A percentile compares a stretch with the other conserved stretches of the same genome.
phyloP scores from a whole-genome alignment of 2,113 vertebrate species.

The Crotalus helleri region DNA sequence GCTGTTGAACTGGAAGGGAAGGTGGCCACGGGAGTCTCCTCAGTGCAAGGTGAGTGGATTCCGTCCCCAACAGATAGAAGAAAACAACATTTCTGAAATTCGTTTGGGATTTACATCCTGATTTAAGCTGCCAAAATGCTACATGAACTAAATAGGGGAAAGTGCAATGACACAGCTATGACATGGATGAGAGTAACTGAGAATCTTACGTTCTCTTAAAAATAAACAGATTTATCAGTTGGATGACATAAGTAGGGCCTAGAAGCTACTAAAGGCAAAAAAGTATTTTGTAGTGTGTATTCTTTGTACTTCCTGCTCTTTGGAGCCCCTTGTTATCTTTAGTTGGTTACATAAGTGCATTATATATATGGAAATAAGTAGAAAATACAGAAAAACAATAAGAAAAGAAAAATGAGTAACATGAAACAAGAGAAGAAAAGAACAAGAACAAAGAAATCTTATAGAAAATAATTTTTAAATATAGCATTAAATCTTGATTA shows the following conservation, averaged over 20 bases:
- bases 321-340: not conserved
- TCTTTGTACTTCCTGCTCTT: not conserved
- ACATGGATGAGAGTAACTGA: too few relatives aligned
- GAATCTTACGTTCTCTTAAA: not conserved
- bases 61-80: not conserved
- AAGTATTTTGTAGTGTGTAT: not conserved
- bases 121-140: not conserved
- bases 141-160: not conserved
- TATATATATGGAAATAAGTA: not conserved
- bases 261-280: not conserved
- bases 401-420: not conserved
- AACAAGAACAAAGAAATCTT: not conserved
- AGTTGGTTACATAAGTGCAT: not conserved
- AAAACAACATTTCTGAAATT: not conserved
- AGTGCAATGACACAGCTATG: not conserved
- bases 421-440: not conserved
- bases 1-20: conserved; percentile 60
- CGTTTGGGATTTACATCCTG: not conserved
- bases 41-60: conserved; percentile 39
- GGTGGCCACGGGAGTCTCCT: conserved; percentile 7
- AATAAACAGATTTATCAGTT: not conserved
- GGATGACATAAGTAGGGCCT: not conserved
- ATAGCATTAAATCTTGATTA: not conserved
- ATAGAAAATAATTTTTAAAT: not conserved
- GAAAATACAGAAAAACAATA: not conserved